These are phyloP conservation scores for Bos taurus DNA, from an alignment of 2,113 vertebrate genomes.

Conservation along the genomic window DNA sequence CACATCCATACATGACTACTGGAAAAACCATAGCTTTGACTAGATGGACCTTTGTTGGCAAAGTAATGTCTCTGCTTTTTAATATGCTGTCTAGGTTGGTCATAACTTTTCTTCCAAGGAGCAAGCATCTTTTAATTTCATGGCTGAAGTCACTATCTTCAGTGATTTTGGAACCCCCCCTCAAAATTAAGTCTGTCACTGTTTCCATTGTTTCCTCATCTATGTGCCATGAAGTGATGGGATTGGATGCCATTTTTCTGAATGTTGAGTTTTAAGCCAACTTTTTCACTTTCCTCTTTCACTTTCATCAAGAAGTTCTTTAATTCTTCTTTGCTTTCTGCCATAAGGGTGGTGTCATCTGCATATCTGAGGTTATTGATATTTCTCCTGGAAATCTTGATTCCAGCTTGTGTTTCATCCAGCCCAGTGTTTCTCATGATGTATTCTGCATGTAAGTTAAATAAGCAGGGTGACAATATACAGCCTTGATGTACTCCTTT, in stretches of 20 bases:
- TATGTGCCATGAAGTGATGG: background rate
- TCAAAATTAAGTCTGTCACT: background rate
- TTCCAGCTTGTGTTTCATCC: background rate
- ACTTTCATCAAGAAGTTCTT: background rate
- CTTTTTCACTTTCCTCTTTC: background rate
- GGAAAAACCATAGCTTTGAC: background rate
- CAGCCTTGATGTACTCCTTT: background rate
- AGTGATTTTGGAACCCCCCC: background rate
- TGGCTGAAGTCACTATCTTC: background rate
- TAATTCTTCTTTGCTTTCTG: background rate
- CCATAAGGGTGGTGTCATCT: background rate
- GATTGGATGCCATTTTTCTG: rapidly evolving
- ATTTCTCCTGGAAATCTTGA: background rate
- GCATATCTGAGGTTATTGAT: background rate
- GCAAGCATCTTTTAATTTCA: background rate
- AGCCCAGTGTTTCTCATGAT: background rate
- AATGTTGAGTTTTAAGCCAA: background rate
- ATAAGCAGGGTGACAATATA: background rate
- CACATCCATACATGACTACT: background rate
- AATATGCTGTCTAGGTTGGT: background rate
- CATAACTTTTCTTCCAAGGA: background rate
- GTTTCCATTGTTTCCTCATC: background rate
- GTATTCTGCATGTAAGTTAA: background rate
- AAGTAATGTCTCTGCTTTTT: background rate
- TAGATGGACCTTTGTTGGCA: background rate